A percentile compares a stretch with the other conserved stretches of the same genome.
phyloP scores from a whole-genome alignment of 92 coral and sea anemone genomes.

The Meandrina meandrites region DNA sequence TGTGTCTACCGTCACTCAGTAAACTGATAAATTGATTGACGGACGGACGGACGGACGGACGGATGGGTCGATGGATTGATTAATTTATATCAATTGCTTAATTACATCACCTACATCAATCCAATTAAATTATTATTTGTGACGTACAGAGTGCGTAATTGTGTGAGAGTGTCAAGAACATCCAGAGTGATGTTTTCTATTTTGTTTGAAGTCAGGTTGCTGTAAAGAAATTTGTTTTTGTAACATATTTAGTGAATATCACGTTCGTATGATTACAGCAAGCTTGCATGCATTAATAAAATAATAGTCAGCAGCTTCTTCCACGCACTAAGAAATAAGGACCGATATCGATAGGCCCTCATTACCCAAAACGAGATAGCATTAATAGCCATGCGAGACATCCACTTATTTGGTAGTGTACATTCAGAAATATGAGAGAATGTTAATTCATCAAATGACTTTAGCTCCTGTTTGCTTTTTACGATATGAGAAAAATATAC shows the following conservation, averaged over 20 bases:
- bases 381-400: no score
- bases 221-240: not conserved
- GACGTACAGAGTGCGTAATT: not conserved
- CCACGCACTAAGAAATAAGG: no score
- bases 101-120: not conserved
- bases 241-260: not conserved
- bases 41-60: not conserved
- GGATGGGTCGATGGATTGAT: not conserved
- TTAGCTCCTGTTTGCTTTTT: no score
- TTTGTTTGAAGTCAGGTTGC: conserved; percentile 3
- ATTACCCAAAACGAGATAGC: no score
- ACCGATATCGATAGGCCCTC: no score
- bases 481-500: no score
- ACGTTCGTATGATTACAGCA: not conserved
- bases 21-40: not conserved
- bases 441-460: no score
- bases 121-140: not conserved
- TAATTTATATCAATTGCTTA: not conserved
- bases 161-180: not conserved
- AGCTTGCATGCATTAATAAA: not conserved
- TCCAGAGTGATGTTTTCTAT: not conserved
- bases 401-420: no score
- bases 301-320: not conserved
- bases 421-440: no score
- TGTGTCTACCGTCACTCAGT: not conserved